phyloP scores from a whole-genome alignment of 2,113 vertebrate species.

The Holacanthus passer region DNA sequence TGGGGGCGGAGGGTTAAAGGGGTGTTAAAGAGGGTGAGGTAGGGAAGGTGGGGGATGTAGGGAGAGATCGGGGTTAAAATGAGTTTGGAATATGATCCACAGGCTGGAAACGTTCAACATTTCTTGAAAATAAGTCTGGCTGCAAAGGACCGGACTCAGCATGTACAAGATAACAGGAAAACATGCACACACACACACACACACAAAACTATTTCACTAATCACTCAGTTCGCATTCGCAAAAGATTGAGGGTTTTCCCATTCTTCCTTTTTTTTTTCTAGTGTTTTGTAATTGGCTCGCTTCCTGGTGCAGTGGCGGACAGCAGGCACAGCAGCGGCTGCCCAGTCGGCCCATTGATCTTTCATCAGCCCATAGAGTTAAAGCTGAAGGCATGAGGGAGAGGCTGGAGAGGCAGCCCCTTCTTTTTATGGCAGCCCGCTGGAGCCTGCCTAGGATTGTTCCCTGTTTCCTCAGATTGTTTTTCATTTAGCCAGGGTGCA shows the following conservation, averaged over 20 bases:
- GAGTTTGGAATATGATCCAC: conserved; percentile 67
- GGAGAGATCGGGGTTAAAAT: conserved; percentile 56
- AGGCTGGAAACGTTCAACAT: conserved; percentile 63
- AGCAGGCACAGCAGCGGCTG: conserved; percentile 72
- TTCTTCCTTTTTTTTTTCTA: conserved; percentile 56
- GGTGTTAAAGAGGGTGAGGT: conserved; percentile 68
- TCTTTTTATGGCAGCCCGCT: conserved; percentile 81
- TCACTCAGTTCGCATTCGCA: conserved; percentile 57
- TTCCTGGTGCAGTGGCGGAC: conserved; percentile 76
- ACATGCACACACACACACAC: conserved; percentile 13
- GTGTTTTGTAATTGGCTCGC: conserved; percentile 75
- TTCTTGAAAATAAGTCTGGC: conserved; percentile 50
- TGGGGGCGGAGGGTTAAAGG: conserved; percentile 52
- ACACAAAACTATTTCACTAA: conserved; percentile 42
- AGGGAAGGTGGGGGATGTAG: conserved; percentile 33
- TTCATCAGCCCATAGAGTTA: conserved; percentile 79
- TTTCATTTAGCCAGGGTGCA: conserved; percentile 75
- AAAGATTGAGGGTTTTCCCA: conserved; percentile 54
- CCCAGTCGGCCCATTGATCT: conserved; percentile 81
- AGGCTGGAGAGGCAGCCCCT: conserved; percentile 67
- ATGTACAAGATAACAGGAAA: conserved; percentile 48
- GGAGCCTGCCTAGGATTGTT: conserved; percentile 85
- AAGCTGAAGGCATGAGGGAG: conserved; percentile 73
- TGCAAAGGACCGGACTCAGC: neutral
- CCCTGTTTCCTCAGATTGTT: conserved; percentile 86